Conservation (phyloP, 2,113 vertebrate genomes). For the Xiphophorus hellerii region DNA sequence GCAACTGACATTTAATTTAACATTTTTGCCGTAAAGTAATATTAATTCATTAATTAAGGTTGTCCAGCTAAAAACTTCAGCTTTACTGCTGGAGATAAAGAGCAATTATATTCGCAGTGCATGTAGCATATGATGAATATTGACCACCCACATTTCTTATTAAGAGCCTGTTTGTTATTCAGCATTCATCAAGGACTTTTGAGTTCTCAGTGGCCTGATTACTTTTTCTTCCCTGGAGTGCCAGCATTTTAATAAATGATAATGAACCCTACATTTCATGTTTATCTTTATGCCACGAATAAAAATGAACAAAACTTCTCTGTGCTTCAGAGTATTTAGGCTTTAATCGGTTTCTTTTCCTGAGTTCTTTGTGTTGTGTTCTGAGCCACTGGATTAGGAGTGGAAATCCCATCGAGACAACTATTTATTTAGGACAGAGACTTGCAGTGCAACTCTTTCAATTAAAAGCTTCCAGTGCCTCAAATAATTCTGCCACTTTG, state of each 20-base stretch:
- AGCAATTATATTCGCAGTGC: neutral
- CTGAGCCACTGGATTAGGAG: constrained; percentile 2
- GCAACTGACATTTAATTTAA: neutral
- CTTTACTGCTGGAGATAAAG: neutral
- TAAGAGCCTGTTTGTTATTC: constrained; percentile 10
- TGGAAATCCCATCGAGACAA: constrained; percentile 34
- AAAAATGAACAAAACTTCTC: neutral
- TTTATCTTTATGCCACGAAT: neutral
- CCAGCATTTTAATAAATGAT: neutral
- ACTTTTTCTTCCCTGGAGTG: neutral
- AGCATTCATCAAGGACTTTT: neutral
- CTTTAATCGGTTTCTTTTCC: neutral
- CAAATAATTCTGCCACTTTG: constrained; percentile 36
- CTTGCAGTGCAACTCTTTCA: constrained; percentile 43
- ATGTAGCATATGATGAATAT: neutral
- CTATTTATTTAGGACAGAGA: constrained; percentile 46
- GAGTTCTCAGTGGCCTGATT: neutral
- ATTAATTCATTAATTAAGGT: neutral
- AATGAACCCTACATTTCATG: neutral
- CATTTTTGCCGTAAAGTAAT: neutral
- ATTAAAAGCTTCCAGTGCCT: constrained; percentile 52
- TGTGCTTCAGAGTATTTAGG: neutral
- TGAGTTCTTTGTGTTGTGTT: neutral
- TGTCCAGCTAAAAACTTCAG: neutral
- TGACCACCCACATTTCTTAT: neutral